Percentiles rank a stretch among this genome's conserved stretches.
Conservation (phyloP, 35 echinoderm and acorn worm genomes). For the Ptychodera flava region DNA sequence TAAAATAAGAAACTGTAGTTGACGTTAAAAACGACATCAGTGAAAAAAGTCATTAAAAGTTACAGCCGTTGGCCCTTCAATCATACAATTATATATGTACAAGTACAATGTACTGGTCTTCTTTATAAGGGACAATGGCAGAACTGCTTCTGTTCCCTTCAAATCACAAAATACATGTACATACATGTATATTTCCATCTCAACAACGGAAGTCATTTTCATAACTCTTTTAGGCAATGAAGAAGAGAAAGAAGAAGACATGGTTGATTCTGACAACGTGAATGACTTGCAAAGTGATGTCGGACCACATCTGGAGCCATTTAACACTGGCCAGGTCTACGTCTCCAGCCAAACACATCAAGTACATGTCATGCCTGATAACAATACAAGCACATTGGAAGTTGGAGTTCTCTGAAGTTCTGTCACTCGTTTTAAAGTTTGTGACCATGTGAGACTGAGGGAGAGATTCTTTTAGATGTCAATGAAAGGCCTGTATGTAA, state of each 20-base stretch:
- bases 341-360: constrained; percentile 68
- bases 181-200: no score
- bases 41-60: no score
- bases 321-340: constrained; percentile 71
- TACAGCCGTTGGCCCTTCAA: no score
- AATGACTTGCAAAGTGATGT: neutral
- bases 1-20: no score
- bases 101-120: neutral
- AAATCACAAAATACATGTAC: no score
- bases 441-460: no score
- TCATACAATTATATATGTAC: neutral
- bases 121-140: neutral
- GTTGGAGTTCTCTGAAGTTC: constrained; percentile 50
- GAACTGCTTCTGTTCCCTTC: no score
- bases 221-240: neutral
- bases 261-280: neutral
- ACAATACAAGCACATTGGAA: constrained; percentile 72
- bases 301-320: constrained; percentile 6
- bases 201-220: no score
- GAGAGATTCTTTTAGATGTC: no score
- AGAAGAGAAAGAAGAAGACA: neutral
- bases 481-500: no score
- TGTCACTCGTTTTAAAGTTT: no score
- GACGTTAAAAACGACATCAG: no score
- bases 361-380: constrained; percentile 73